These are phyloP conservation scores for Calyptommatus sinebrachiatus DNA, from an alignment of 2,113 vertebrate species.

Conservation along the genomic window DNA sequence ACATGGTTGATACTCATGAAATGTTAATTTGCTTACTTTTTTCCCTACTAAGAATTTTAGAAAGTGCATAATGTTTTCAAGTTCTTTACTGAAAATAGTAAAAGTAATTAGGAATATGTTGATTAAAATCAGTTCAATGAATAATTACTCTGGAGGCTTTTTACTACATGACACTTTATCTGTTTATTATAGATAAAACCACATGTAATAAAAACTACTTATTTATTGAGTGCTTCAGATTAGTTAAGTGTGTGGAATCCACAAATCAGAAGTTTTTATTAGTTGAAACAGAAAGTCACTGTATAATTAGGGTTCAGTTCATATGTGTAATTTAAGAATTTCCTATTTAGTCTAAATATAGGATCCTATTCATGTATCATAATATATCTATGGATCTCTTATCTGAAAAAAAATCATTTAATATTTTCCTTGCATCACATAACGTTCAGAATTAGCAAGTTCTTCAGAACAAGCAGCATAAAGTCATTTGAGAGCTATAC, in stretches of 20 bases:
- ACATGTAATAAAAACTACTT: conserved; percentile 75
- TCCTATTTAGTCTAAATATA: not conserved
- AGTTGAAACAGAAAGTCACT: not conserved
- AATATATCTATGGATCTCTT: not conserved
- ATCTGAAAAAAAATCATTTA: not conserved
- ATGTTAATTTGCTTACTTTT: not conserved
- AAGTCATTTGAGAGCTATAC: no score
- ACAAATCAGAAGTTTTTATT: conserved; percentile 45
- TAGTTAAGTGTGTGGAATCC: conserved; percentile 73
- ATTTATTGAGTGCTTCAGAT: conserved; percentile 70
- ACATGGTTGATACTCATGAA: not conserved
- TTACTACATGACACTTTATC: conserved; percentile 76
- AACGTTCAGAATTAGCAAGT: no score
- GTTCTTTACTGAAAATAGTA: conserved; percentile 35
- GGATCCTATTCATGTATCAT: not conserved
- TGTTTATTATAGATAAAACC: conserved; percentile 71
- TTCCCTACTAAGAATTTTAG: conserved; percentile 22
- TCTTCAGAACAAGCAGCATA: no score
- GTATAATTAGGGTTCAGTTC: not conserved
- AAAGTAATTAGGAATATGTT: conserved; percentile 71
- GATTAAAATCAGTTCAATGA: conserved; percentile 69
- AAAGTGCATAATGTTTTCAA: conserved; percentile 46
- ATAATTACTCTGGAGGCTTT: conserved; percentile 75
- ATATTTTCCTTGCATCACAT: no score
- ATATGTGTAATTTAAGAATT: conserved; percentile 3